Evolutionary conservation across 2,113 vertebrate species (phyloP), one percentile per base, ranked within the genome.

Genomic region (Pomatostomus ruficeps): DNA sequence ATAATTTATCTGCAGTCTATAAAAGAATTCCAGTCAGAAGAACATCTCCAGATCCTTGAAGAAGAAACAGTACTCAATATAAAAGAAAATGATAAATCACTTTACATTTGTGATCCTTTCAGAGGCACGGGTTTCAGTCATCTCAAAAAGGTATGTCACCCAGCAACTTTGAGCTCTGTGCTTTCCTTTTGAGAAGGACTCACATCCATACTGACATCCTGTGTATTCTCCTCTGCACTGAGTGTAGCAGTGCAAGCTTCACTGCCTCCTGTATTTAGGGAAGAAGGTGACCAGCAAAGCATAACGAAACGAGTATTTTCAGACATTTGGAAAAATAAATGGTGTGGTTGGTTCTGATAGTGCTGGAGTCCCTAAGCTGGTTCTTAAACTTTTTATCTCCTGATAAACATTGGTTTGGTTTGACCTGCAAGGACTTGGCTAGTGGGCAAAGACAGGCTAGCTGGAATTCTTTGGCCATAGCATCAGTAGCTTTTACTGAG

Each of bases 21-120:
- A 96, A 97, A 98, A 93, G 98, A 99, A 92, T 98, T 99, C 92
- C 99, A 99, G 93, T 99, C 99, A 71, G 98, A 99, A 94, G 98
- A 99, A 54, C 98, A 98, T 95, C 97, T 99, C 24, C 99, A 99
- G 90, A 97, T 95, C 54, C 95, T 99, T 36, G 97, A 98, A 85
- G 98, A 99, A 89, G 97, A 98, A 88, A 85, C 97, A 28, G 98
- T 98, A 12, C 95, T 99, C 61, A 85, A 35, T 29, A 97, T 99
- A 97, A 97, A 98, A 66, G 98, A 98, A 85, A 99, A 98, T 89
- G 99, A 99, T 94, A 98, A 98, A 86, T 99, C 99, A 10, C 98
- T 99, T 93, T 99, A 99, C 93, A 98, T 99, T 68, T 99, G 99
- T 95, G 99, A 98, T 90, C 97, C 97, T 81, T 99, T 99, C 85